Percentiles rank a stretch among this genome's conserved stretches.
Conservation (phyloP, 2,797 vertebrate species). For the Enteromius paludinosus region DNA sequence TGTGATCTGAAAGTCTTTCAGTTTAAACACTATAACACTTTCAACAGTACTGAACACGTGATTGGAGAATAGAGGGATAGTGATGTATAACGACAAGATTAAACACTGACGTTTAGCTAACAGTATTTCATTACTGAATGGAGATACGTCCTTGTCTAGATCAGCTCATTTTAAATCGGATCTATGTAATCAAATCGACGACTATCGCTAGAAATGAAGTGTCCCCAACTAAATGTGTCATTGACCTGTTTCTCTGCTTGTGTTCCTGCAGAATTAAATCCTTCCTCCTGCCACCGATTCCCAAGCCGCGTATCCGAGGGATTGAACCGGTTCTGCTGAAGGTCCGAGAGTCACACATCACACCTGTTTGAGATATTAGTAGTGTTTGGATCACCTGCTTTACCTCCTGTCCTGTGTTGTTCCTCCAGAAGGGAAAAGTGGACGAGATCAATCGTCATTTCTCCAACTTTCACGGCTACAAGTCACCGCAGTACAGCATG, state of each 20-base stretch:
- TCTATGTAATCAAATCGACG: no score
- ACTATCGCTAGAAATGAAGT: not conserved
- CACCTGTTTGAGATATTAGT: not conserved
- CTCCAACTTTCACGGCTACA: constrained; percentile 73
- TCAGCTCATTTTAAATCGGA: no score
- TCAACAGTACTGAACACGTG: no score
- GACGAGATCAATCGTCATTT: constrained; percentile 79
- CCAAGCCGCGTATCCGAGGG: constrained; percentile 55
- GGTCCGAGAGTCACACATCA: constrained; percentile 34
- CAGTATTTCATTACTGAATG: no score
- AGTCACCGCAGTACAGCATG: constrained; percentile 66
- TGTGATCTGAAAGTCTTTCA: no score
- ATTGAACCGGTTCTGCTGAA: constrained; percentile 56
- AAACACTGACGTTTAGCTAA: no score
- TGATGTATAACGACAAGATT: no score
- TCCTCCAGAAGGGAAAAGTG: constrained; percentile 74
- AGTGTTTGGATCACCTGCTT: not conserved
- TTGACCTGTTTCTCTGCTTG: constrained; percentile 14
- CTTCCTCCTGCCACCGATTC: constrained; percentile 52
- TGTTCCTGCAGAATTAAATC: constrained; percentile 52
- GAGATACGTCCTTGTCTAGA: no score
- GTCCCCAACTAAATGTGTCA: not conserved
- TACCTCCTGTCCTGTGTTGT: not conserved
- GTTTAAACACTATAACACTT: no score
- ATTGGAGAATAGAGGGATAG: no score